phyloP scores from a whole-genome alignment of 2,888 invertebrate genomes.

The Platerodrilus igneus region DNA sequence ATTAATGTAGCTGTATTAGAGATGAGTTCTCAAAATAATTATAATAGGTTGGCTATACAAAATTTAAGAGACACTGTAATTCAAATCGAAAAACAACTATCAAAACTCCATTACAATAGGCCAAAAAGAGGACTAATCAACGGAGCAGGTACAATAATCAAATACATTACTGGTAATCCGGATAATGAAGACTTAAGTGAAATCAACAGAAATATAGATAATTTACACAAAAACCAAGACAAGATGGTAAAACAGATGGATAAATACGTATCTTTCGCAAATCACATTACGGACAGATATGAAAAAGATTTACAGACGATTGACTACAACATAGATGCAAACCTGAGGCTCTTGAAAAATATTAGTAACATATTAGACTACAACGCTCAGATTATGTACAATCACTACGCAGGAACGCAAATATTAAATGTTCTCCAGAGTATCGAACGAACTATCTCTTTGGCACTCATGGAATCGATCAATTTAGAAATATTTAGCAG shows the following conservation, averaged over 20 bases:
- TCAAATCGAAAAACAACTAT: conserved; percentile 23
- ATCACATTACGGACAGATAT: conserved; percentile 20
- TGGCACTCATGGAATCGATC: conserved; percentile 8
- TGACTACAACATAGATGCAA: conserved; percentile 7
- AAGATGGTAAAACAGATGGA: conserved; percentile 17
- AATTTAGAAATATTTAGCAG: conserved; percentile 10
- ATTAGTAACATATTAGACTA: conserved; percentile 9
- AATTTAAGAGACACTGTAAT: conserved; percentile 16
- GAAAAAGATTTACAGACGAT: conserved; percentile 12
- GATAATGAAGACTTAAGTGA: conserved; percentile 17
- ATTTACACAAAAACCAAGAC: conserved; percentile 15
- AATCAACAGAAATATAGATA: conserved; percentile 18
- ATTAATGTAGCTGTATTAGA: conserved; percentile 20
- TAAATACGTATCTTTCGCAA: conserved; percentile 20
- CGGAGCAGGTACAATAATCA: conserved; percentile 16
- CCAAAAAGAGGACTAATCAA: conserved; percentile 17
- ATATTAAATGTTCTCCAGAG: conserved; percentile 8
- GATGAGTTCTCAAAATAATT: conserved; percentile 4
- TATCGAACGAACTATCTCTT: conserved; percentile 12
- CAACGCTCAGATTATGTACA: conserved; percentile 11
- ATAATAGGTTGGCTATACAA: neutral
- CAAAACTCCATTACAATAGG: conserved; percentile 18
- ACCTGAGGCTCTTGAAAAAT: conserved; percentile 6
- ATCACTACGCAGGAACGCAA: conserved; percentile 11
- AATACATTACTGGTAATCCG: conserved; percentile 20